Conservation (phyloP, 92 coral and sea anemone species). For the Porites lobata region DNA sequence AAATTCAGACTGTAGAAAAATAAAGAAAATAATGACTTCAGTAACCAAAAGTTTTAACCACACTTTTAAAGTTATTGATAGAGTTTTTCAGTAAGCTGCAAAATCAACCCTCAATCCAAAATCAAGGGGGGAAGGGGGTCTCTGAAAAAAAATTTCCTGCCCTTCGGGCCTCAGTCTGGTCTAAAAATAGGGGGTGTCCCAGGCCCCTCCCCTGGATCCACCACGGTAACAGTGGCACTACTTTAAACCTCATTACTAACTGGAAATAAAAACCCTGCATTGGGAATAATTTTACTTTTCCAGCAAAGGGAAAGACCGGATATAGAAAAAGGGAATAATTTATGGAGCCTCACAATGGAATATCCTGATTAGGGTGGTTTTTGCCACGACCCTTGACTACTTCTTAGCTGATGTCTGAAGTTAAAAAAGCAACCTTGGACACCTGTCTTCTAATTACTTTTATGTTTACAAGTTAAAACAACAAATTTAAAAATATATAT, state of each 20-base stretch:
- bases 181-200: constrained; percentile 29
- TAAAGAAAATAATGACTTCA: constrained; percentile 34
- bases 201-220: constrained; percentile 34
- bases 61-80: constrained; percentile 31
- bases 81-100: constrained; percentile 29
- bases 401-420: constrained; percentile 36
- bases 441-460: constrained; percentile 28
- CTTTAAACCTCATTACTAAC: constrained; percentile 29
- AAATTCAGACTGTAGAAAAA: constrained; percentile 30
- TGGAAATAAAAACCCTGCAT: constrained; percentile 34
- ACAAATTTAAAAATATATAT: constrained; percentile 8
- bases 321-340: constrained; percentile 30
- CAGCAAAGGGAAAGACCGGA: constrained; percentile 31
- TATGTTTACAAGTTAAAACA: constrained; percentile 27
- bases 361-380: constrained; percentile 35
- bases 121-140: constrained; percentile 39
- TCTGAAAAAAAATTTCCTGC: constrained; percentile 27
- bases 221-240: constrained; percentile 39
- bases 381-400: constrained; percentile 29
- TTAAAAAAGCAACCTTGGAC: constrained; percentile 29
- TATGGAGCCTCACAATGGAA: constrained; percentile 36
- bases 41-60: constrained; percentile 30
- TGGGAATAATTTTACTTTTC: constrained; percentile 34
- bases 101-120: constrained; percentile 37
- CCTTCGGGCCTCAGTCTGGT: constrained; percentile 29